Evolutionary conservation across 2,888 invertebrate species (phyloP).

Genomic region (Xestia ashworthii): DNA sequence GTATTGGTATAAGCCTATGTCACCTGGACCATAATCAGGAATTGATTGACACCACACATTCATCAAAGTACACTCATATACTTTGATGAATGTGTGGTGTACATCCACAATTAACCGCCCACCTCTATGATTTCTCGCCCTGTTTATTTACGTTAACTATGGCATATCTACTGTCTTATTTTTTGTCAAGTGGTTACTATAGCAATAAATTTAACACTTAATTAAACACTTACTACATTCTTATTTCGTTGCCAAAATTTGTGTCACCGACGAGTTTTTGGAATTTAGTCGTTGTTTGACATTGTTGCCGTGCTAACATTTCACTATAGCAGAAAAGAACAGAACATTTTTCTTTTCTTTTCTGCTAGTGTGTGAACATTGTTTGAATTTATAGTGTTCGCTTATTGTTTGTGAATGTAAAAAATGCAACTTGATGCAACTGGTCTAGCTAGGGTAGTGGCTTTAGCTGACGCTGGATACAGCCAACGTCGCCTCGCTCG

Average conservation of each 20-base stretch:
- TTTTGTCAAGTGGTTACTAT: neutral
- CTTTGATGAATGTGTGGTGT: too few relatives aligned
- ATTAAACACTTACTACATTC: too few relatives aligned
- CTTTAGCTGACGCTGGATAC: too few relatives aligned
- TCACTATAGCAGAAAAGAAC: too few relatives aligned
- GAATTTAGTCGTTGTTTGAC: neutral
- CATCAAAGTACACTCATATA: neutral
- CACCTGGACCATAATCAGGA: neutral
- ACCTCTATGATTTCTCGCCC: neutral
- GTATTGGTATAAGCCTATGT: neutral
- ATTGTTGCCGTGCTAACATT: neutral
- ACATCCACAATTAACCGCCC: neutral
- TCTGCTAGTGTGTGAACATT: constrained; percentile 6
- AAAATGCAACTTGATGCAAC: neutral
- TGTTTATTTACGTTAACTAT: neutral
- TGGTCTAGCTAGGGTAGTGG: too few relatives aligned
- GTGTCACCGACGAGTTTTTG: neutral
- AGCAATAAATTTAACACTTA: neutral
- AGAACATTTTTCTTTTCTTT: constrained; percentile 1
- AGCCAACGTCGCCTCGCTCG: too few relatives aligned
- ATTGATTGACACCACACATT: neutral
- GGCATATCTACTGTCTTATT: neutral
- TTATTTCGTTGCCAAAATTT: neutral
- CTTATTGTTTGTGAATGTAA: neutral
- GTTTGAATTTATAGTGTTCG: neutral